Conservation (phyloP, 2,888 invertebrate species). For the Miltochrista miniata region DNA sequence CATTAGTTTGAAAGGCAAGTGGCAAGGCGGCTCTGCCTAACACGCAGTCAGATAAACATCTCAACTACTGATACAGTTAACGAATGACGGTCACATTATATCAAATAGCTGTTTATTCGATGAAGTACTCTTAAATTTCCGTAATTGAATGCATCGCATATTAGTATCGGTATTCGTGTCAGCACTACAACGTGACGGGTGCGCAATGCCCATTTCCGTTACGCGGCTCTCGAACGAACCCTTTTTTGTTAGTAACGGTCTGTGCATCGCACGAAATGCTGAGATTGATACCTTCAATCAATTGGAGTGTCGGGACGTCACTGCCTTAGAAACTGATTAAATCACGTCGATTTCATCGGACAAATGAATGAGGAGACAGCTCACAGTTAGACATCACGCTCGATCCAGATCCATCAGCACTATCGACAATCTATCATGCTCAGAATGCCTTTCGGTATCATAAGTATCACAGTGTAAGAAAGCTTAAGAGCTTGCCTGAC, state of each 20-base stretch:
- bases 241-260: slow-evolving; percentile 80
- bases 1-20: slow-evolving; percentile 9
- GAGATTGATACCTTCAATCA: slow-evolving; percentile 81
- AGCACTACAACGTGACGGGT: slow-evolving; percentile 68
- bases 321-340: slow-evolving; percentile 74
- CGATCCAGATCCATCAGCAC: slow-evolving; percentile 62
- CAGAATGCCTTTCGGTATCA: slow-evolving; percentile 30
- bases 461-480: slow-evolving; percentile 22
- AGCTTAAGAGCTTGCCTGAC: no score
- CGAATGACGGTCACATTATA: slow-evolving; percentile 19
- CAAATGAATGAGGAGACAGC: slow-evolving; percentile 65
- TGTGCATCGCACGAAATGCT: slow-evolving; percentile 71
- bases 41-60: slow-evolving; percentile 31
- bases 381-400: slow-evolving; percentile 71
- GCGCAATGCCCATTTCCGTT: slow-evolving; percentile 77
- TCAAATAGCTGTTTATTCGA: slow-evolving; percentile 35
- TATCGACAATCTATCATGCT: slow-evolving; percentile 51
- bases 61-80: slow-evolving; percentile 25
- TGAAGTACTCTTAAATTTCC: slow-evolving; percentile 30
- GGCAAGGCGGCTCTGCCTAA: slow-evolving; percentile 22
- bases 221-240: slow-evolving; percentile 74
- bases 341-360: slow-evolving; percentile 77
- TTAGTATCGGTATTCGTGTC: slow-evolving; percentile 76
- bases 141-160: slow-evolving; percentile 72
- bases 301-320: slow-evolving; percentile 70